phyloP scores from a whole-genome alignment of 2,888 invertebrate genomes.

The Euplexia lucipara region DNA sequence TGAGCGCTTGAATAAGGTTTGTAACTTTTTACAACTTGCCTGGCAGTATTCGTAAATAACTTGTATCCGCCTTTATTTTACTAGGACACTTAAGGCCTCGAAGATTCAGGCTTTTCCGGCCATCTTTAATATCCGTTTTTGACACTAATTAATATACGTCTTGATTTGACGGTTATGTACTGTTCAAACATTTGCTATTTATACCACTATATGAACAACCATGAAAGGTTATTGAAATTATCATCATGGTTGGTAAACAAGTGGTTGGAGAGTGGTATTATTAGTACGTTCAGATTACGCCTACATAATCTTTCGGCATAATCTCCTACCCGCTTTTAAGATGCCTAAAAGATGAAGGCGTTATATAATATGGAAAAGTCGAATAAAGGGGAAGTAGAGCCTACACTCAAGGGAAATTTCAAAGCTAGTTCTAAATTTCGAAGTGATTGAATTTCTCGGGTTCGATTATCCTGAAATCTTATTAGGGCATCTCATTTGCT shows the following conservation, averaged over 20 bases:
- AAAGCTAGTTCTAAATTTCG: constrained; percentile 61
- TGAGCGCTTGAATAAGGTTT: constrained; percentile 3
- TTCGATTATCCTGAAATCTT: constrained; percentile 62
- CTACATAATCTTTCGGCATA: constrained; percentile 12
- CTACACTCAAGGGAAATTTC: constrained; percentile 55
- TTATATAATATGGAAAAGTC: constrained; percentile 22
- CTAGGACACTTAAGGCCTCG: not conserved
- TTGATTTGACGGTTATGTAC: not conserved
- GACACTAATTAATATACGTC: not conserved
- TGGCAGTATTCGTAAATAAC: constrained; percentile 13
- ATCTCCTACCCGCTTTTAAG: constrained; percentile 12
- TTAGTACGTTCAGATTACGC: constrained; percentile 20
- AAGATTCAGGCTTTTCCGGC: not conserved
- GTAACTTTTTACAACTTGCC: constrained; percentile 17
- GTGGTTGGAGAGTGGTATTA: constrained; percentile 14
- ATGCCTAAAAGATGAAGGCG: constrained; percentile 6
- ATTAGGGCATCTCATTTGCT: constrained; percentile 55
- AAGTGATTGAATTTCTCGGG: constrained; percentile 65
- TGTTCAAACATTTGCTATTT: not conserved
- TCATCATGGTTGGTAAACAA: constrained; percentile 1
- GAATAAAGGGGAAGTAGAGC: constrained; percentile 44
- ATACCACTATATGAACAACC: not conserved
- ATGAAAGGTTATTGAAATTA: constrained; percentile 19
- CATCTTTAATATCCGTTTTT: no score
- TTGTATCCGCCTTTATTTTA: constrained; percentile 1